These are phyloP conservation scores for Strigamia transsilvanica DNA, from an alignment of 2,888 invertebrate species.

Conservation along the genomic window DNA sequence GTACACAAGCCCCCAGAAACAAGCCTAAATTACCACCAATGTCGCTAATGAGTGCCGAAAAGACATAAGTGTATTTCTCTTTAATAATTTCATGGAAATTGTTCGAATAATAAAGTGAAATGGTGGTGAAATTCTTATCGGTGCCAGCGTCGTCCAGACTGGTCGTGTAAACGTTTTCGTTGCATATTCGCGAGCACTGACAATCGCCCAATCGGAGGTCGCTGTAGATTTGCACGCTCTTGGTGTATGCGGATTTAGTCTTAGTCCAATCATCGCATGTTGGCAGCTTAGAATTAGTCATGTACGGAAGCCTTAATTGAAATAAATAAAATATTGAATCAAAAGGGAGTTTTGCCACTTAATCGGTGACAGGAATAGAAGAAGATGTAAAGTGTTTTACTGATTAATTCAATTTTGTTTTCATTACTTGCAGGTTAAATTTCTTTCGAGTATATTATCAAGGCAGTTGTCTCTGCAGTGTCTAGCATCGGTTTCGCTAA, in stretches of 20 bases:
- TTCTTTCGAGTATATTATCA: background rate
- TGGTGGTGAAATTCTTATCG: background rate
- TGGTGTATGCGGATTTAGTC: background rate
- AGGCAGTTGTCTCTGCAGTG: background rate
- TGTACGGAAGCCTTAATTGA: background rate
- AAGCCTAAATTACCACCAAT: background rate
- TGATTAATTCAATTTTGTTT: background rate
- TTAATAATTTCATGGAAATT: background rate
- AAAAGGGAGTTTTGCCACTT: too few species aligned
- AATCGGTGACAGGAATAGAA: too few species aligned
- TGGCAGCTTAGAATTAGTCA: background rate
- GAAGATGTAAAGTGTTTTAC: too few species aligned
- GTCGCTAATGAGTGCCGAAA: background rate
- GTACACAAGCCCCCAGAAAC: background rate
- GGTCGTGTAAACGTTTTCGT: background rate
- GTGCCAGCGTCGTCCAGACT: background rate
- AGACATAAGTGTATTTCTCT: background rate
- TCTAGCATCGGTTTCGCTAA: background rate
- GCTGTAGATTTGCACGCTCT: background rate
- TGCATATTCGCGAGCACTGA: background rate
- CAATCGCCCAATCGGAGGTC: background rate
- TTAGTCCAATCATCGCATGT: background rate
- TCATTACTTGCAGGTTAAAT: conserved; percentile 11
- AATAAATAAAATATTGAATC: background rate
- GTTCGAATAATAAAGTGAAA: conserved; percentile 17